Conservation (phyloP, 2,113 vertebrate species). For the Nibea albiflora region DNA sequence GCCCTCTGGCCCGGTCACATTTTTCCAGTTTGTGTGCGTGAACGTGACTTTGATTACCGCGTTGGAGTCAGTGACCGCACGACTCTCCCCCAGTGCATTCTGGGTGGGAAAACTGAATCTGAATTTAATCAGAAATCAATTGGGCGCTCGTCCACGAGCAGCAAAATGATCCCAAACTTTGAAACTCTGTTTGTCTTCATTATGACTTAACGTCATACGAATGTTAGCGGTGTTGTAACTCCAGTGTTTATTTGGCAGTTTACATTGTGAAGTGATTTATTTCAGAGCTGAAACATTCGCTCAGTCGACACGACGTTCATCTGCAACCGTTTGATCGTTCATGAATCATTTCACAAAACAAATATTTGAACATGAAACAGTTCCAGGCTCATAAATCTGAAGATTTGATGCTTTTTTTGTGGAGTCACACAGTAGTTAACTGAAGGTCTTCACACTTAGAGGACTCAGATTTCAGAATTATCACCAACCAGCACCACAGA, state of each 20-base stretch:
- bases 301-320: background rate
- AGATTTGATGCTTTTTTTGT: too few species aligned
- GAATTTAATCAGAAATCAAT: background rate
- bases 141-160: background rate
- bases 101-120: background rate
- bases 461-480: background rate
- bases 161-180: background rate
- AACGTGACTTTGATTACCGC: conserved; percentile 11
- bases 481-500: background rate
- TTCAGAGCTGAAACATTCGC: background rate
- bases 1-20: conserved; percentile 23
- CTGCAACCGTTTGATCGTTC: background rate
- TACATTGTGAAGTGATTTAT: background rate
- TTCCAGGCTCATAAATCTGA: background rate
- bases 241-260: background rate
- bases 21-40: background rate
- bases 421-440: background rate
- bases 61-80: background rate
- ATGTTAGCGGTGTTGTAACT: background rate
- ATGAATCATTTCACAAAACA: background rate
- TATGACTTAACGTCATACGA: background rate
- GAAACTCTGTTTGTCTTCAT: background rate
- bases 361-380: background rate
- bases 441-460: background rate
- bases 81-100: background rate